Conservation (phyloP, 1,140 invertebrate genomes). For the Dysdera silvatica region DNA sequence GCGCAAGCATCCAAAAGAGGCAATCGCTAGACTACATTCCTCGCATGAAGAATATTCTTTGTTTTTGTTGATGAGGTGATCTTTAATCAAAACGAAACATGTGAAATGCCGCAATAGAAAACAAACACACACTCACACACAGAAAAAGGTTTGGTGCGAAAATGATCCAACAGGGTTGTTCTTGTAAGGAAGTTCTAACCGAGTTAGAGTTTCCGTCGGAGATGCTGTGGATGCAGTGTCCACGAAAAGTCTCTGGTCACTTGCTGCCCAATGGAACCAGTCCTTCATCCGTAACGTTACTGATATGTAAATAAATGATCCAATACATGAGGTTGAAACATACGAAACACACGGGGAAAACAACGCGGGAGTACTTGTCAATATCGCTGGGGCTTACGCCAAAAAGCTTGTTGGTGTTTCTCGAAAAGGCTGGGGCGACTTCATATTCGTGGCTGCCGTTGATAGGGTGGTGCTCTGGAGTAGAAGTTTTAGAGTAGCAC, state of each 20-base stretch:
- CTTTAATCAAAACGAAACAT: no score
- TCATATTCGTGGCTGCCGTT: conserved; percentile 63
- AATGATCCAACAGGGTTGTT: no score
- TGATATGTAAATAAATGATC: conserved; percentile 94
- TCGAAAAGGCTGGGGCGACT: conserved; percentile 47
- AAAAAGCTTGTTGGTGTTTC: conserved; percentile 77
- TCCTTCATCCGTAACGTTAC: conserved; percentile 86
- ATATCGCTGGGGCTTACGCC: conserved; percentile 88
- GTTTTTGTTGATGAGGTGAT: no score
- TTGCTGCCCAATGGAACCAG: conserved; percentile 54
- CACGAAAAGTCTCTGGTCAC: conserved; percentile 13
- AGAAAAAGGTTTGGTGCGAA: no score
- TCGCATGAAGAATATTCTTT: no score
- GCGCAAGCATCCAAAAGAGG: no score
- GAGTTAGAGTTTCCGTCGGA: no score
- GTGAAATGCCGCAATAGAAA: no score
- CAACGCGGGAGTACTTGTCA: conserved; percentile 91
- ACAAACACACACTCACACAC: no score
- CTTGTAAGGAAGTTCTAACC: no score
- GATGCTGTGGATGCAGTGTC: no score
- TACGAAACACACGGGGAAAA: conserved; percentile 92
- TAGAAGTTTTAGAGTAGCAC: conserved; percentile 66
- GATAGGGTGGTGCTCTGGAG: conserved; percentile 65
- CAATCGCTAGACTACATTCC: no score
- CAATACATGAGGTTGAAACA: conserved; percentile 97